These are phyloP conservation scores for Taxidea taxus DNA, from an alignment of 2,113 vertebrate species.

Conservation along the genomic window DNA sequence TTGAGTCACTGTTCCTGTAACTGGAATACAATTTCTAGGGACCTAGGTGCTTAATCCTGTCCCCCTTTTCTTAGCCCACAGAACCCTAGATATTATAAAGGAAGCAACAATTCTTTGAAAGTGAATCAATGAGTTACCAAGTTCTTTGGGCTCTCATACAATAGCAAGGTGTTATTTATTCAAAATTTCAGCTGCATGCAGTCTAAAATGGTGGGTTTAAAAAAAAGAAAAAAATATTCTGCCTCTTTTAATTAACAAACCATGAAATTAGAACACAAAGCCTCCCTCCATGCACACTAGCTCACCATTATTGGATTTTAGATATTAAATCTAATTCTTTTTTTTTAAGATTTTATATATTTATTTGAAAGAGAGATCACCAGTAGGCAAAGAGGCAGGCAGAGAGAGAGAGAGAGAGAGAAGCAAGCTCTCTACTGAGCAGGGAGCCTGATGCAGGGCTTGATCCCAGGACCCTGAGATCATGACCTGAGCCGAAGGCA, in stretches of 20 bases:
- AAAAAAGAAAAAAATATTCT: not conserved
- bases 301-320: not conserved
- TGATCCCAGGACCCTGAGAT: too few species aligned
- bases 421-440: too few species aligned
- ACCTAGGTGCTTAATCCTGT: not conserved
- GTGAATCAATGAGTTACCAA: not conserved
- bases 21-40: not conserved
- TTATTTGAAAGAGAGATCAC: too few species aligned
- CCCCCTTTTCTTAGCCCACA: not conserved
- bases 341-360: too few species aligned
- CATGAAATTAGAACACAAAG: constrained; percentile 10
- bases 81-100: not conserved
- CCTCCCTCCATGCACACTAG: not conserved
- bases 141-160: not conserved
- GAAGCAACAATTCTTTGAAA: not conserved
- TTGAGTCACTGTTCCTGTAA: not conserved
- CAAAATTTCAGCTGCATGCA: not conserved
- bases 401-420: too few species aligned
- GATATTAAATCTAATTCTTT: not conserved
- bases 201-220: not conserved
- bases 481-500: too few species aligned
- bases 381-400: too few species aligned
- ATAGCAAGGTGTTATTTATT: not conserved
- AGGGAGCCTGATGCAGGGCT: too few species aligned
- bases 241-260: constrained; percentile 16